Conservation (phyloP, 2,888 invertebrate genomes). For the Meganola albula region DNA sequence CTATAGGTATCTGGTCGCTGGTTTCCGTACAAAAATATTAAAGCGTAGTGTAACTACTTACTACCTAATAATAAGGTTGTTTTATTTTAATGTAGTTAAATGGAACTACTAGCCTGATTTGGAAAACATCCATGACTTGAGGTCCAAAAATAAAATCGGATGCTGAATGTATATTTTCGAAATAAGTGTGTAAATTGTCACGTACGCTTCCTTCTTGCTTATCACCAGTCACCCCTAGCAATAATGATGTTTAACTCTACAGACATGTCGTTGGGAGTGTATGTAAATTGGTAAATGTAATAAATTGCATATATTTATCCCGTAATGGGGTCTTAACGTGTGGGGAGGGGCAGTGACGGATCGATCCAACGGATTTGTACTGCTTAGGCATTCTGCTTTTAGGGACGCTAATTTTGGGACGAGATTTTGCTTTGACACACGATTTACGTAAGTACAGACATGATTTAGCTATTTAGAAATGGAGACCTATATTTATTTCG, state of each 20-base stretch:
- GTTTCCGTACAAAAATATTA: no score
- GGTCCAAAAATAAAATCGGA: no score
- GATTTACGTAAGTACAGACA: no score
- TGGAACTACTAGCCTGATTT: no score
- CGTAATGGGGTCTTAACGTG: constrained; percentile 62
- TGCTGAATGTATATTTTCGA: neutral
- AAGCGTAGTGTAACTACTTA: no score
- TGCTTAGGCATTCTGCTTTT: constrained; percentile 27
- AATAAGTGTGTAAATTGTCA: constrained; percentile 23
- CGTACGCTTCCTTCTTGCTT: constrained; percentile 32
- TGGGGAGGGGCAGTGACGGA: constrained; percentile 47
- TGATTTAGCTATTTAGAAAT: no score
- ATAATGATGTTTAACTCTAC: constrained; percentile 57
- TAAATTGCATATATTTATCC: constrained; percentile 75
- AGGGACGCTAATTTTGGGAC: constrained; percentile 24
- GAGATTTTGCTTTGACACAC: constrained; percentile 4
- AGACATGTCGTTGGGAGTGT: constrained; percentile 62
- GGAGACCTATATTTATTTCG: no score
- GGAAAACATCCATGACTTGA: no score
- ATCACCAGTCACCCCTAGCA: constrained; percentile 21
- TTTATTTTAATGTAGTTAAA: no score
- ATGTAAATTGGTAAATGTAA: constrained; percentile 76
- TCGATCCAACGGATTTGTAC: constrained; percentile 37
- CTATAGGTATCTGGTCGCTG: no score
- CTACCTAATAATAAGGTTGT: no score